Evolutionary conservation across 2,888 invertebrate species (phyloP).

Genomic region (Cephus nigrinus): DNA sequence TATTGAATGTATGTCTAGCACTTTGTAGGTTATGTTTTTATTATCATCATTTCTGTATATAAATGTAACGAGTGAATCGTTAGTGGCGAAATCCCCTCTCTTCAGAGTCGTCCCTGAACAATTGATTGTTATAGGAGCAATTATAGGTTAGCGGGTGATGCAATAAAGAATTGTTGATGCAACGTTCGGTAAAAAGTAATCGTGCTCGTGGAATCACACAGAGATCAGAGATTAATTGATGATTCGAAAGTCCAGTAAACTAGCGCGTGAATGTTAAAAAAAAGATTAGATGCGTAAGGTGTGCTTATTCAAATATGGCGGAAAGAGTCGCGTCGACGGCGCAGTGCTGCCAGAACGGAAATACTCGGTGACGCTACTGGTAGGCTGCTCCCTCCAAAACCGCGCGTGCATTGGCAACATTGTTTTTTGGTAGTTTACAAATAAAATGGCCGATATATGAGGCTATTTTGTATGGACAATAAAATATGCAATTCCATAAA

Average conservation of each 20-base stretch:
- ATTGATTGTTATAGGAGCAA: slow-evolving; percentile 38
- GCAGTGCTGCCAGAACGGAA: slow-evolving; percentile 58
- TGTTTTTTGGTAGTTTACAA: slow-evolving; percentile 65
- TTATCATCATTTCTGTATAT: neutral
- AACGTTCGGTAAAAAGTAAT: neutral
- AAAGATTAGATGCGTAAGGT: slow-evolving; percentile 8
- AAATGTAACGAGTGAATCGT: slow-evolving; percentile 2
- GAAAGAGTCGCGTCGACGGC: slow-evolving; percentile 39
- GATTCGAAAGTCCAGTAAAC: neutral
- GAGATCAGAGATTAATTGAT: neutral
- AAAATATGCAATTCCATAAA: slow-evolving; percentile 53
- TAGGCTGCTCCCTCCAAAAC: slow-evolving; percentile 58
- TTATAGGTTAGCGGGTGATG: slow-evolving; percentile 34
- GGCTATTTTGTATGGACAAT: slow-evolving; percentile 63
- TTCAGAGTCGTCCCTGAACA: slow-evolving; percentile 29
- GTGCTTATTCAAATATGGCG: slow-evolving; percentile 46
- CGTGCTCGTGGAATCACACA: neutral
- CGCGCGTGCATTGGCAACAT: slow-evolving; percentile 58
- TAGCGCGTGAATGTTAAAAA: neutral
- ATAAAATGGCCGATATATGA: slow-evolving; percentile 66
- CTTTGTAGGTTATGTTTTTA: neutral
- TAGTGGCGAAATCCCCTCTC: neutral
- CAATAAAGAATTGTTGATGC: neutral
- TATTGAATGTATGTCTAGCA: neutral
- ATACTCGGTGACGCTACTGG: slow-evolving; percentile 26